Percentiles rank a stretch among this genome's conserved stretches.
Conservation (phyloP, 1,140 invertebrate genomes). For the Nymphalis io region DNA sequence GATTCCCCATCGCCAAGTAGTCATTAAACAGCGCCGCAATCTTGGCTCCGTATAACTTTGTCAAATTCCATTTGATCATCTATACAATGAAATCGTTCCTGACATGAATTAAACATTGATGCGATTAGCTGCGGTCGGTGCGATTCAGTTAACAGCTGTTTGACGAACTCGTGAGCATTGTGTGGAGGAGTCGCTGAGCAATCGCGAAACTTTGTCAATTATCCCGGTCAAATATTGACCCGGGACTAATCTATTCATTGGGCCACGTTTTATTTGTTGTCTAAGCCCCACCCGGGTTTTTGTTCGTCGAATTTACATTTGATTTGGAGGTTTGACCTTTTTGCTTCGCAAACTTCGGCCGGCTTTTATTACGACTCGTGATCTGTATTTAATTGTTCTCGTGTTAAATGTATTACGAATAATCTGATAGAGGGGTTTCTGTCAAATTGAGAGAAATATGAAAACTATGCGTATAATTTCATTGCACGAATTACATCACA, state of each 20-base stretch:
- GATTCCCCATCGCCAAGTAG: background rate
- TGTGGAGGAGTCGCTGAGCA: slow-evolving; percentile 21
- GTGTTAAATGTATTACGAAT: slow-evolving; percentile 2
- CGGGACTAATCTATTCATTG: slow-evolving; percentile 50
- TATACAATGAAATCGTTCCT: slow-evolving; percentile 18
- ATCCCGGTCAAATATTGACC: slow-evolving; percentile 50
- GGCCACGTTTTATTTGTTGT: slow-evolving; percentile 46
- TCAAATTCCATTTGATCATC: slow-evolving; percentile 4
- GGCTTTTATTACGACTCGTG: slow-evolving; percentile 16
- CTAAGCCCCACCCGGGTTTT: slow-evolving; percentile 31
- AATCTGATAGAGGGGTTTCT: background rate
- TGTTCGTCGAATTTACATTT: slow-evolving; percentile 48
- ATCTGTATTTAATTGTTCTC: slow-evolving; percentile 22
- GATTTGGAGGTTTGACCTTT: slow-evolving; percentile 49
- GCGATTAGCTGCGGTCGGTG: slow-evolving; percentile 21
- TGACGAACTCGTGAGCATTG: slow-evolving; percentile 33
- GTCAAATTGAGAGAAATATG: too few species aligned
- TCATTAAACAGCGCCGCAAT: slow-evolving; percentile 1
- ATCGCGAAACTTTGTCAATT: slow-evolving; percentile 47
- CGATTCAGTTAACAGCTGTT: slow-evolving; percentile 32
- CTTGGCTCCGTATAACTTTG: background rate
- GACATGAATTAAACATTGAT: slow-evolving; percentile 28
- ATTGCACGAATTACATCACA: too few species aligned
- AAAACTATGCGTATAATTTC: too few species aligned
- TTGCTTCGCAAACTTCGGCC: slow-evolving; percentile 31